A percentile compares a stretch with the other conserved stretches of the same genome.
These are phyloP conservation scores for Tanypteryx hageni DNA, from an alignment of 2,888 invertebrate genomes.

Conservation along the genomic window DNA sequence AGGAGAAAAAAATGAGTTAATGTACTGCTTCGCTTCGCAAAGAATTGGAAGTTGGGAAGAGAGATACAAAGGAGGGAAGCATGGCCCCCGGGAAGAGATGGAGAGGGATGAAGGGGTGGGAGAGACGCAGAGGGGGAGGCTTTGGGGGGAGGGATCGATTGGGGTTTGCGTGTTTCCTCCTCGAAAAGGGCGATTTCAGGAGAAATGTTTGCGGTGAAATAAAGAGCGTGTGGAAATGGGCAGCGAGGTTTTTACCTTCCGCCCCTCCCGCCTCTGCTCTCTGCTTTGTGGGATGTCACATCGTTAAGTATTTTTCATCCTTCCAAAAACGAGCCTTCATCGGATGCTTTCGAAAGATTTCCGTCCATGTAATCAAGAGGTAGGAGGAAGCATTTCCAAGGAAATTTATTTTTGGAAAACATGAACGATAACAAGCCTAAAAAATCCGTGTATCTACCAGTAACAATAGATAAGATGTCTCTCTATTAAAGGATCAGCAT, in stretches of 20 bases:
- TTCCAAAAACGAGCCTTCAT: background rate
- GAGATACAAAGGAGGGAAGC: background rate
- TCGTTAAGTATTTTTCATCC: background rate
- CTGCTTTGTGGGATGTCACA: background rate
- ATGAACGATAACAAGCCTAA: too few relatives aligned
- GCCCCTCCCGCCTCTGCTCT: background rate
- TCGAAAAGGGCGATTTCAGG: constrained; percentile 12
- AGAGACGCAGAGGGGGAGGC: too few relatives aligned
- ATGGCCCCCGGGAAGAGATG: background rate
- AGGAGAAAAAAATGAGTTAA: constrained; percentile 13
- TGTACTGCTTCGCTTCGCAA: constrained; percentile 15
- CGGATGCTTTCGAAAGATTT: background rate
- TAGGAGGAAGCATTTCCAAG: background rate
- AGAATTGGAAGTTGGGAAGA: background rate
- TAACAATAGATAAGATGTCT: too few relatives aligned
- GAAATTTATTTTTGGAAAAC: background rate
- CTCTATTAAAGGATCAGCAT: too few relatives aligned
- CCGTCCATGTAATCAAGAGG: background rate
- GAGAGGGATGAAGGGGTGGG: background rate
- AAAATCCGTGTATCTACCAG: too few relatives aligned
- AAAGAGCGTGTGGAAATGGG: constrained; percentile 9
- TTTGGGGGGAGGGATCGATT: background rate
- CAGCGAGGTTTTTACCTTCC: background rate
- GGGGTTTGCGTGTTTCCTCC: constrained; percentile 36
- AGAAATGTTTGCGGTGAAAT: constrained; percentile 43